Evolutionary conservation across 2,888 invertebrate species (phyloP).

Genomic region (Dynastes hyllus): DNA sequence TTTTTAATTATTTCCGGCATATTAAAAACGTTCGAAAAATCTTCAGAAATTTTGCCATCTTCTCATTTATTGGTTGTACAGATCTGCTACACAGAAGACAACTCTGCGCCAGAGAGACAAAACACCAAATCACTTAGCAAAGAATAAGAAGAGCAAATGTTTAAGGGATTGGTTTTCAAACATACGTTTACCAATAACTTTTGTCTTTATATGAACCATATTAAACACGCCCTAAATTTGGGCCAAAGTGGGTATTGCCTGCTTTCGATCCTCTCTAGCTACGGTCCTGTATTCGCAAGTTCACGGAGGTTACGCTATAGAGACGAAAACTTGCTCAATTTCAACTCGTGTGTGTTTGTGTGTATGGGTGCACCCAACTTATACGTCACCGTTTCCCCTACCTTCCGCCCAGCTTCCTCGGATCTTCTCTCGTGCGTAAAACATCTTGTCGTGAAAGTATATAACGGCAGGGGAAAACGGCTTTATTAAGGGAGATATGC

Average conservation of each 20-base stretch:
- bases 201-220: too few species aligned
- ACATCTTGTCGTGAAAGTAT: conserved; percentile 14
- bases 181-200: too few species aligned
- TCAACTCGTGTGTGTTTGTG: not conserved
- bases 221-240: not conserved
- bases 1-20: not conserved
- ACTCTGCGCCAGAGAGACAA: too few species aligned
- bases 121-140: too few species aligned
- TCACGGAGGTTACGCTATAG: not conserved
- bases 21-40: not conserved
- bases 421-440: conserved; percentile 18
- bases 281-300: not conserved
- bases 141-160: too few species aligned
- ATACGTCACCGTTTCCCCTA: not conserved
- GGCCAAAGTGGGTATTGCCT: not conserved
- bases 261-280: not conserved
- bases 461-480: conserved; percentile 7
- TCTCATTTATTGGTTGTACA: too few species aligned
- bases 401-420: not conserved
- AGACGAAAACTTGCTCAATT: conserved; percentile 27
- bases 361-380: too few species aligned
- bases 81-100: too few species aligned
- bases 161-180: too few species aligned
- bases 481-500: conserved; percentile 19
- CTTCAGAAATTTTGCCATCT: not conserved